Base-by-base conservation (phyloP, 2,888 invertebrate genomes). In the Ptychoptera contaminata region DNA sequence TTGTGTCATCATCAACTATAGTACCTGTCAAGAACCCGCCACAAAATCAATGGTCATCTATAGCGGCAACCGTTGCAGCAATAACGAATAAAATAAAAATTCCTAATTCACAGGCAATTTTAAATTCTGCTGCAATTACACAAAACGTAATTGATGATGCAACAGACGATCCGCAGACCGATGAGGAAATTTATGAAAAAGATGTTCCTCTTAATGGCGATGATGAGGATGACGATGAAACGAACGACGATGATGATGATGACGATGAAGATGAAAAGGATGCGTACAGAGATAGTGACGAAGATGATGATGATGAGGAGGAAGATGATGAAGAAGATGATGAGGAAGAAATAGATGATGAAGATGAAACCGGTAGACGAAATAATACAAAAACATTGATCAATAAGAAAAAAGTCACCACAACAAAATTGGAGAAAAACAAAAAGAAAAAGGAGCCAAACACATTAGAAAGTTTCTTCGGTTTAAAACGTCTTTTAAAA, bases 141-240 rank as follows among this genome's bases (percentile, higher is more conserved):
- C 23, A 23, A 23, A 23, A 23, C 23, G 23, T 23, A 5, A 7
- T 23, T 23, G 23, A 23, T 23, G 23, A 23, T 23, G 23, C 7
- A 23, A 23, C 23, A 5, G 23, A 23, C 7, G 23, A 23, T 23
- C 23, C 23, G 7, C 23, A 5, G 7, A 5, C 3, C 23, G 23
- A 23, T 23, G 23, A n/a, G n/a, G n/a, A 12, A 15, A 14, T 5
- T 3, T 2, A 32, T 15, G 31, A 31, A 10, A 31, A 41, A 31
- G 32, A 11, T 9, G 34, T 9, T 14, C 23, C 10, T 2, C 8
- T 7, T 2, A n/a, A 5, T 2, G 45, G 37, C 4, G 42, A 42
- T 10, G 42, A 45, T 11, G 42, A 45, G 7, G 38, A 41, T 11
- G 45, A 45, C 12, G 32, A 42, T 16, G 29, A 32, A 8, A 30